These are phyloP conservation scores for Drosophila parvula DNA, from an alignment of 1,140 invertebrate species.

Conservation along the genomic window DNA sequence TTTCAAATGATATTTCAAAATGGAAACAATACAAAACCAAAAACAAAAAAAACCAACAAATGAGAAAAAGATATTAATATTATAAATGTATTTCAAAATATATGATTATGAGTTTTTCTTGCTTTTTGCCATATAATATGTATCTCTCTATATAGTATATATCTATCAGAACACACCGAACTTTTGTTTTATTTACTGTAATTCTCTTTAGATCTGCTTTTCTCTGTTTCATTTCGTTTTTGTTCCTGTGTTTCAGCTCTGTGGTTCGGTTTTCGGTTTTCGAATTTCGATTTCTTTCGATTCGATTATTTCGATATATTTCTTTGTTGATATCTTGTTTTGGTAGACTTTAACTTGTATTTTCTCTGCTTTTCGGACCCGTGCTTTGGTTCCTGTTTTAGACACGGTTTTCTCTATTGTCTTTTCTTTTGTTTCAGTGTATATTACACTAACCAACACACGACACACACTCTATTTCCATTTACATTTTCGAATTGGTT, in stretches of 20 bases:
- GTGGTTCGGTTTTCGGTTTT: conserved; percentile 9
- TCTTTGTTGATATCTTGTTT: not conserved
- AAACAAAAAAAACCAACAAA: conserved; percentile 44
- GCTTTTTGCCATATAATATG: conserved; percentile 75
- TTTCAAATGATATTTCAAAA: conserved; percentile 81
- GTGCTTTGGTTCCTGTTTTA: conserved; percentile 3
- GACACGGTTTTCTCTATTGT: conserved; percentile 4
- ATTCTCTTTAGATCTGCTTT: conserved; percentile 24
- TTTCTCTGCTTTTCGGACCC: conserved; percentile 5
- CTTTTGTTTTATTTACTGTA: conserved; percentile 41
- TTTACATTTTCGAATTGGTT: conserved; percentile 14
- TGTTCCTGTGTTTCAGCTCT: conserved; percentile 8
- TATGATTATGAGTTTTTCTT: conserved; percentile 82
- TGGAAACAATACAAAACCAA: conserved; percentile 62
- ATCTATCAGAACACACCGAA: conserved; percentile 65
- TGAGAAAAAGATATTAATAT: conserved; percentile 72
- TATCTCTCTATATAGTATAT: conserved; percentile 51
- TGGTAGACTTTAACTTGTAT: conserved; percentile 3
- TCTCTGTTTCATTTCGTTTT: conserved; percentile 18
- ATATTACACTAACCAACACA: conserved; percentile 29
- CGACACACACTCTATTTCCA: conserved; percentile 18
- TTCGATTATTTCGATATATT: conserved; percentile 13
- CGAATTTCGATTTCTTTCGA: conserved; percentile 17
- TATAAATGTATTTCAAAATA: conserved; percentile 83
- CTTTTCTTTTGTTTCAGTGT: conserved; percentile 18